Conservation (phyloP, 2,888 invertebrate species). For the Disparrhopalites patrizii region DNA sequence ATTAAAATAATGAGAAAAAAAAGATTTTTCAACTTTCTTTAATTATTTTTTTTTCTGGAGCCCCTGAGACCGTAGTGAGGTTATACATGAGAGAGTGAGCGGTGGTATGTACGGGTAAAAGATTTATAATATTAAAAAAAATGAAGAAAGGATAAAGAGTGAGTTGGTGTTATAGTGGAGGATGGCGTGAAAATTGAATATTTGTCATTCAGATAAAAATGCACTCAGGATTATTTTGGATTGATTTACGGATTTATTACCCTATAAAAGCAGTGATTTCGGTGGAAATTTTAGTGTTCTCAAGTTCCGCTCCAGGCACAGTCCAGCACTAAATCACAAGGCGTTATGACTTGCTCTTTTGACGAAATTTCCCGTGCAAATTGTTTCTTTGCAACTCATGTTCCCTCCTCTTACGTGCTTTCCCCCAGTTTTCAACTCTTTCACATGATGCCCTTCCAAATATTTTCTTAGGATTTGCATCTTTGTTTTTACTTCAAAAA, state of each 20-base stretch:
- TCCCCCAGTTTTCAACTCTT: not conserved
- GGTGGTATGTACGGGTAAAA: too few species aligned
- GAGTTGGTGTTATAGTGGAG: not conserved
- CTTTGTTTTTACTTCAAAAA: not conserved
- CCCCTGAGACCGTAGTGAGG: too few species aligned
- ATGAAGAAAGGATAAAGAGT: too few species aligned
- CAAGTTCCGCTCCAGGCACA: conserved; percentile 35
- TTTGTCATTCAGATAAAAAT: conserved; percentile 35
- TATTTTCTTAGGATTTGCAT: not conserved
- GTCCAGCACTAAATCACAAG: conserved; percentile 37
- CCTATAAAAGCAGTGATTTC: conserved; percentile 37
- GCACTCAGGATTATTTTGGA: conserved; percentile 34
- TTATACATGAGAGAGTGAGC: too few species aligned
- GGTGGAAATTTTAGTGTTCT: conserved; percentile 38
- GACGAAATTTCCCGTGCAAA: conserved; percentile 18
- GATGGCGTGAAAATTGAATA: conserved; percentile 32
- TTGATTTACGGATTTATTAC: conserved; percentile 46
- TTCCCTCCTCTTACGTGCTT: not conserved
- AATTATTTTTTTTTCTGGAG: too few species aligned
- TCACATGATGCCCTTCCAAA: not conserved
- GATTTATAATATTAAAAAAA: too few species aligned
- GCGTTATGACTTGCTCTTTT: conserved; percentile 27
- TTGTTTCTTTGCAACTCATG: conserved; percentile 20
- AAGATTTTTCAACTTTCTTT: too few species aligned
- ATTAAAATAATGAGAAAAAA: too few species aligned